phyloP scores from a whole-genome alignment of 2,113 vertebrate genomes.

The Tachuris rubrigastra region DNA sequence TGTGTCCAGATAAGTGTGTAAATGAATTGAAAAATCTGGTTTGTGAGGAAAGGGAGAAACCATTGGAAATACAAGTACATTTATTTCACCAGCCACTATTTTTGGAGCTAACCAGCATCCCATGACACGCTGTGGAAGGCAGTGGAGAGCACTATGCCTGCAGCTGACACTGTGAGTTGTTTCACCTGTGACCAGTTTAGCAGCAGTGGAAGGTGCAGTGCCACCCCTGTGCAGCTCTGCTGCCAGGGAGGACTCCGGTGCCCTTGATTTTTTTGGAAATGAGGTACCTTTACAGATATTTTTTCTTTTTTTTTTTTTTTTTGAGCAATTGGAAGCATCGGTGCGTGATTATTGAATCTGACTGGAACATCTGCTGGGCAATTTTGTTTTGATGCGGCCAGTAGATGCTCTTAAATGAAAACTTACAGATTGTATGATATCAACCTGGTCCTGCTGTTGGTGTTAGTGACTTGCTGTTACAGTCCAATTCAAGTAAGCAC shows the following conservation, averaged over 20 bases:
- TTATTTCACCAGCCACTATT: not conserved
- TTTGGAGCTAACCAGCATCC: not conserved
- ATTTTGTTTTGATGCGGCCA: not conserved
- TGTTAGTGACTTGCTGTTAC: not conserved
- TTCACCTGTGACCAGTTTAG: not conserved
- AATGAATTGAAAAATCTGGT: not conserved
- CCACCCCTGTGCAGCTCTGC: not conserved
- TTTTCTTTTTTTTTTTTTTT: not conserved
- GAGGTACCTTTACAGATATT: not conserved
- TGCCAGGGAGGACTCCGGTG: too few relatives aligned
- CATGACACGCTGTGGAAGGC: not conserved
- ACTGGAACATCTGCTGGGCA: not conserved
- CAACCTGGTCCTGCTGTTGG: not conserved
- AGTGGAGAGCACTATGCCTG: fast-evolving
- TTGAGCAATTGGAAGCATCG: not conserved
- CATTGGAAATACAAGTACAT: not conserved
- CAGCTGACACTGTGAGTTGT: not conserved
- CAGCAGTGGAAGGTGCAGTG: not conserved
- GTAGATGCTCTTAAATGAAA: not conserved
- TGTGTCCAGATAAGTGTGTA: not conserved
- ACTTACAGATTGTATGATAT: not conserved
- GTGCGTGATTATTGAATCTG: not conserved
- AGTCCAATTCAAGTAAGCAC: not conserved
- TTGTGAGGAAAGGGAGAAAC: not conserved
- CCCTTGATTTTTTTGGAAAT: not conserved